Evolutionary conservation across 2,797 vertebrate species (phyloP).

Genomic region (Megaceryle alcyon): DNA sequence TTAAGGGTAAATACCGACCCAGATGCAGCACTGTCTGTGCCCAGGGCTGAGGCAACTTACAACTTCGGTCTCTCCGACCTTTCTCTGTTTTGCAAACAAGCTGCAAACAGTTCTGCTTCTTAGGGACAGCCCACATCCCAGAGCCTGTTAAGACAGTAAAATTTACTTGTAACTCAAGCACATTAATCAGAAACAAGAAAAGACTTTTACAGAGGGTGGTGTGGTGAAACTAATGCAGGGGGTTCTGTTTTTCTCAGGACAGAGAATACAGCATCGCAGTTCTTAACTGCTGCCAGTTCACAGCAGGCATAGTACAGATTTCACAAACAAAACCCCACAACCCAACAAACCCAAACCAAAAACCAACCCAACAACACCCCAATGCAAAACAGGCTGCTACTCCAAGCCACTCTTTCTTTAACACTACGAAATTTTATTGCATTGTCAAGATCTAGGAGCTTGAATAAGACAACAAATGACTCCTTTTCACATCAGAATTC

Average conservation of each 20-base stretch:
- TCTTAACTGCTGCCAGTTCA: neutral
- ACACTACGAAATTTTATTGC: neutral
- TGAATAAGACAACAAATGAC: neutral
- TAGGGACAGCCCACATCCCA: neutral
- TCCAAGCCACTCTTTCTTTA: neutral
- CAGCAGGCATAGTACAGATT: too few relatives aligned
- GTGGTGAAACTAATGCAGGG: neutral
- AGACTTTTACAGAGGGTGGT: neutral
- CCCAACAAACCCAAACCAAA: too few relatives aligned
- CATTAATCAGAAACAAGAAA: neutral
- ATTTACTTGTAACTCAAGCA: neutral
- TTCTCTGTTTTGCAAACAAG: neutral
- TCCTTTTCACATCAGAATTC: neutral
- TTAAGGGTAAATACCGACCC: neutral
- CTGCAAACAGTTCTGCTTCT: neutral
- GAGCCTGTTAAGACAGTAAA: neutral
- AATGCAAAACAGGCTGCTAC: neutral
- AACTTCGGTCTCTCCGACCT: rapidly evolving
- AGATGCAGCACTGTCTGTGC: neutral
- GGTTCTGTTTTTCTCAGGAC: neutral
- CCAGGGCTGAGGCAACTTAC: neutral
- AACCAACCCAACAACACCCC: too few relatives aligned
- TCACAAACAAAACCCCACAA: neutral
- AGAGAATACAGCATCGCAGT: rapidly evolving
- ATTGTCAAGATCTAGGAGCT: neutral